Conservation (phyloP, 1,140 invertebrate genomes). For the Marisa cornuarietis region DNA sequence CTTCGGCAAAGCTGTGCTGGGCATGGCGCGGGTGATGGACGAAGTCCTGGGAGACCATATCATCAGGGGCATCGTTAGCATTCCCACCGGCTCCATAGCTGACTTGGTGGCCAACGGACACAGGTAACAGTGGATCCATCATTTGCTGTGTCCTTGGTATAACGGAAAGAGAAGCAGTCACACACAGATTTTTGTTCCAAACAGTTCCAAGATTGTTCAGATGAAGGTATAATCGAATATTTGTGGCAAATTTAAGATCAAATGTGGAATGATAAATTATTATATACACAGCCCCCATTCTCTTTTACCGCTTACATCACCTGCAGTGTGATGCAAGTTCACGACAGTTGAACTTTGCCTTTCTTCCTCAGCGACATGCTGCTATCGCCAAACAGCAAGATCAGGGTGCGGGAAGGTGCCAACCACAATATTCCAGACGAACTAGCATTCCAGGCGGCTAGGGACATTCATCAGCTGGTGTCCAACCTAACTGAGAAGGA, state of each 20-base stretch:
- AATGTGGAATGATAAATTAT: no score
- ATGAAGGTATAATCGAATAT: background rate
- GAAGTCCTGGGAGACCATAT: conserved; percentile 73
- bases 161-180: background rate
- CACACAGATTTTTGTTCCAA: background rate
- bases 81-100: conserved; percentile 75
- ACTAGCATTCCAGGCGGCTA: conserved; percentile 75
- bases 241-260: background rate
- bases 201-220: background rate
- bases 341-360: no score
- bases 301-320: no score
- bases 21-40: conserved; percentile 84
- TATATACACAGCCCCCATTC: no score
- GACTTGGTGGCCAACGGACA: conserved; percentile 58
- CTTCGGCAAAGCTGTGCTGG: conserved; percentile 91
- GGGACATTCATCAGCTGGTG: conserved; percentile 77
- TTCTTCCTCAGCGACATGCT: conserved; percentile 36
- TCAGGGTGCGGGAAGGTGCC: conserved; percentile 74
- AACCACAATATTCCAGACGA: conserved; percentile 82
- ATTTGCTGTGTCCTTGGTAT: background rate
- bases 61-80: conserved; percentile 78
- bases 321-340: no score
- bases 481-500: conserved; percentile 70
- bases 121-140: conserved; percentile 32
- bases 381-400: conserved; percentile 54